phyloP scores from a whole-genome alignment of 1,140 invertebrate genomes.

The Subanguina moxae region DNA sequence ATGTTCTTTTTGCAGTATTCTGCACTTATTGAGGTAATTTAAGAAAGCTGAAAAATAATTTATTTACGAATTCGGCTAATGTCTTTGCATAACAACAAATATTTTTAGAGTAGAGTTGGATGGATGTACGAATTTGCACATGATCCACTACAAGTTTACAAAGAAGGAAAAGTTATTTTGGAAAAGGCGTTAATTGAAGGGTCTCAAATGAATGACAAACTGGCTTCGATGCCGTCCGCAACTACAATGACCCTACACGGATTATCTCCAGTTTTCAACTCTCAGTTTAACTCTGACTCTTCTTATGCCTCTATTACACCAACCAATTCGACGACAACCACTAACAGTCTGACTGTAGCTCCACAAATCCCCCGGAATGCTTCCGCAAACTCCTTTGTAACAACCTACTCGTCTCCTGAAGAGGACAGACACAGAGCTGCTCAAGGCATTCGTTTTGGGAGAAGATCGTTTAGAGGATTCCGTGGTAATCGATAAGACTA shows the following conservation, averaged over 20 bases:
- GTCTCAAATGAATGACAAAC: background rate
- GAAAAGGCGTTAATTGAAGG: conserved; percentile 9
- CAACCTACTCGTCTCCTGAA: background rate
- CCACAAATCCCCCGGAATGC: background rate
- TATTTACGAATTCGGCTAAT: too few species aligned
- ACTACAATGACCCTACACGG: conserved; percentile 2
- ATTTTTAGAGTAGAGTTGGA: conserved; percentile 23
- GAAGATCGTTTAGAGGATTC: background rate
- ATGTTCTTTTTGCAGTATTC: too few species aligned
- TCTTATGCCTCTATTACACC: background rate
- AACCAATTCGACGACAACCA: background rate
- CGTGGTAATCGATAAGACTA: background rate
- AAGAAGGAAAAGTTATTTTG: conserved; percentile 24
- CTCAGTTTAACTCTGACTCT: background rate
- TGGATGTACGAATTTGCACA: conserved; percentile 33
- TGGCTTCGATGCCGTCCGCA: background rate
- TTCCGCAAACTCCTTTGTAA: background rate
- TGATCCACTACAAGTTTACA: conserved; percentile 22
- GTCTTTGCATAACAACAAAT: too few species aligned
- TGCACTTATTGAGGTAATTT: background rate
- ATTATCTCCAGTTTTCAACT: background rate
- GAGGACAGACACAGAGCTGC: background rate
- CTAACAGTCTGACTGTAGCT: background rate
- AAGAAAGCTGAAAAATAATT: too few species aligned
- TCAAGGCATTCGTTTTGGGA: conserved; percentile 3